Evolutionary conservation across 2,113 vertebrate genomes (phyloP), one percentile per base, ranked within the genome.

Genomic region (Sander lucioperca): DNA sequence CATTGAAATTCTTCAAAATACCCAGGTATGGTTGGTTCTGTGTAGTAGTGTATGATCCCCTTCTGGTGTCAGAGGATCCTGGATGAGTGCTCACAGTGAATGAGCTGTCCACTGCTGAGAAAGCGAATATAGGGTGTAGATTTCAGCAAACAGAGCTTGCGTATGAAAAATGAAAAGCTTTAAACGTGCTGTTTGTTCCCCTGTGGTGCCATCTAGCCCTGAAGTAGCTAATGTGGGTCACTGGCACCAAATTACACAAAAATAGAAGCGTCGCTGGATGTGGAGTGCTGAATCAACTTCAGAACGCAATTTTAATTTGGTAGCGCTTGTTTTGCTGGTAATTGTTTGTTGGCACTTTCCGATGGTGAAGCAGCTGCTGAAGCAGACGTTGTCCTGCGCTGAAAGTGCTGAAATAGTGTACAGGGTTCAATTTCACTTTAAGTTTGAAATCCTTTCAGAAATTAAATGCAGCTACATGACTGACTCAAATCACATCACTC

Each of bases 241-340:
- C 51, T 75, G 58, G 77, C 67, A 80, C 73, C 25, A 23, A 57
- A 33, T 61, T 47, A 70, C 68, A 56, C 27, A 27, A 59, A 72
- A 79, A 71, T 61, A 57, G 54, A 72, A 79, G 70, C 61, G 27
- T 6, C 16, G 51, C 51, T 59, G 65, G 39, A 70, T 65, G 33
- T 61, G 59, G 70, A 86, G 64, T 81, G 84, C 87, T 86, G 74
- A 81, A 84, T 84, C 70, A 72, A 80, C 77, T 36, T 48, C 18
- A 61, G 14, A 80, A 56, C 0, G 3, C 27, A 79, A 27, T 79
- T 73, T 79, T 57, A 64, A 79, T 80, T 59, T 81, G 33, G 63
- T 25, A 58, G 67, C 0, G 21, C 36, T 79, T 74, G 50, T 59
- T 67, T 68, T 36, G 30, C 56, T 64, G 25, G 45, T 27, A 56